Evolutionary conservation across 2,888 invertebrate species (phyloP).

Genomic region (Caenorhabditis angaria): DNA sequence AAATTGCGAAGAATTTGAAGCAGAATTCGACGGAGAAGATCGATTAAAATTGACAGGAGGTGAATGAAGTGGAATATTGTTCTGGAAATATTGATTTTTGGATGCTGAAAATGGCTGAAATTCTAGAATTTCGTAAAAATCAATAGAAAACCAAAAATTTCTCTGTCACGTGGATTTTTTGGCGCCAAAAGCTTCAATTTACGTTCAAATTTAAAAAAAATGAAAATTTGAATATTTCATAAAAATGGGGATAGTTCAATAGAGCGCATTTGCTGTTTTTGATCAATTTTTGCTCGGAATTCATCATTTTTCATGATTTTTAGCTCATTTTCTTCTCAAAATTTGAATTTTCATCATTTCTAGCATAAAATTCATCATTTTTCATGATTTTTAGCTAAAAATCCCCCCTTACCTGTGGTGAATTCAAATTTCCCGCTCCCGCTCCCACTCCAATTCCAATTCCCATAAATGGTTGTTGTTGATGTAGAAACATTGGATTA

Average conservation of each 20-base stretch:
- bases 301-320: no score
- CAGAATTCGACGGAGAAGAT: no score
- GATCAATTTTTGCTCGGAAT: not conserved
- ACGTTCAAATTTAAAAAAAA: not conserved
- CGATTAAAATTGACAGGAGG: constrained; percentile 57
- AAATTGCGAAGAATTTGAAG: no score
- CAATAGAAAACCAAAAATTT: not conserved
- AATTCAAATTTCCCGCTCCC: constrained; percentile 45
- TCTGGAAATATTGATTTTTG: constrained; percentile 27
- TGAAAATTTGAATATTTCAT: no score
- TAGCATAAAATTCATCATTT: no score
- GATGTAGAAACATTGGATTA: constrained; percentile 5
- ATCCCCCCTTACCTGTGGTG: constrained; percentile 21
- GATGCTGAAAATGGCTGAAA: not conserved
- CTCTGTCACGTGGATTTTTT: not conserved
- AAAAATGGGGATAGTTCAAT: no score
- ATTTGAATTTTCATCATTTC: no score
- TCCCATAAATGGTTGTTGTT: constrained; percentile 27
- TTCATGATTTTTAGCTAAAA: no score
- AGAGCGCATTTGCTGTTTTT: not conserved
- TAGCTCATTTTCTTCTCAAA: no score
- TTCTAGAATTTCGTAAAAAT: not conserved
- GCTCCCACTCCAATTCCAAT: no score
- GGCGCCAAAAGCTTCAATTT: not conserved
- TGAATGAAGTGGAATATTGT: constrained; percentile 57